Base-by-base conservation (phyloP, 1,140 invertebrate genomes). In the Globodera rostochiensis region DNA sequence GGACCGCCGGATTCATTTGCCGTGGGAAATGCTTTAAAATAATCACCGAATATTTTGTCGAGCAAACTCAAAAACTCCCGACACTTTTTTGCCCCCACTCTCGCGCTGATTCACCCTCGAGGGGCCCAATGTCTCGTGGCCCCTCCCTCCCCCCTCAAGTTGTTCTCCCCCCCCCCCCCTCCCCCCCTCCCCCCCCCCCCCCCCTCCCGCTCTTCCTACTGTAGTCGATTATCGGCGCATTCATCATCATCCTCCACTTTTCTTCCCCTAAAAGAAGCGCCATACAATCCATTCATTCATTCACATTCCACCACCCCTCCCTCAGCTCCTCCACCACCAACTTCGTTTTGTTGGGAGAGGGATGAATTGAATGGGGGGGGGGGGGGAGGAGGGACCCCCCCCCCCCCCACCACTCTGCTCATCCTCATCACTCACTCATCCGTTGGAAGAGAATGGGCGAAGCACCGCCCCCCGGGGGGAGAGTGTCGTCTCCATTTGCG, bases 141-240 rank as follows among this genome's bases (percentile, higher is more conserved):
- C 15, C 11, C 57, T 19, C 11, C 9, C 25, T 36, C 25, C 57
- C 15, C 57, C 57, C 57, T 5, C 19, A 60, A 60, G 57, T 60
- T 60, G 57, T 60, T 60, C 57, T 60, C 15, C 57, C 19, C 8
- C 50, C 13, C 13, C 50, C 5, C 50, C 5, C 5, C 50, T 15
- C 57, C 57, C 57, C 57, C 57, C 57, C 57, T 1, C 57, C 5
- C 15, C 15, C 13, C 15, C 57, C 15, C 57, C 6, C 5, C 19
- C 19, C 19, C 57, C 21, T 71, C 60, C 60, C 13, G 13, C n/a
- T n/a, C 69, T 15, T 71, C 69, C 25, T 71, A 71, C 69, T 71
- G 69, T 71, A 71, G 69, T 71, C 69, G 69, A 71, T 71, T 71
- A 71, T 71, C n/a, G 21, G 69, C 69, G 69, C n/a, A 71, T 71